Percentiles rank a stretch among this genome's conserved stretches.
Evolutionary conservation across 2,888 invertebrate genomes (phyloP).

Genomic region (Cephus nigrinus): DNA sequence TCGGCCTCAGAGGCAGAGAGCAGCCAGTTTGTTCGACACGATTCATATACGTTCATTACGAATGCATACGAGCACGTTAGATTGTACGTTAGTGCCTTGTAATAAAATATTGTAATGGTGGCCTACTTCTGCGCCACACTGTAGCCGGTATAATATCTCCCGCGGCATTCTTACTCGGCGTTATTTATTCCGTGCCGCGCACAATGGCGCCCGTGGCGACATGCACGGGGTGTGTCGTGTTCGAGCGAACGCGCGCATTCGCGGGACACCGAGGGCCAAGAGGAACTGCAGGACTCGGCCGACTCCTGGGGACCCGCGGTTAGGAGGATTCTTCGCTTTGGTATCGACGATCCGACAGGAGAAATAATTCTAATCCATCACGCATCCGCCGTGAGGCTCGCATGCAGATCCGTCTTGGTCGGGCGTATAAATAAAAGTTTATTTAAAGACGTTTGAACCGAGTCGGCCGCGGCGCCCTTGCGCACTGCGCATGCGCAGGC

Average conservation of each 20-base stretch:
- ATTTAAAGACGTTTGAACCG: conserved; percentile 56
- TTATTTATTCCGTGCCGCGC: conserved; percentile 56
- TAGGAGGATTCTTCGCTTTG: neutral
- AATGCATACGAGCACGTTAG: conserved; percentile 65
- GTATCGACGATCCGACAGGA: no score
- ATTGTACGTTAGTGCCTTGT: conserved; percentile 66
- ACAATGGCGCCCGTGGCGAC: conserved; percentile 45
- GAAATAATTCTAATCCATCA: conserved; percentile 48
- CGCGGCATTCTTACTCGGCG: conserved; percentile 62
- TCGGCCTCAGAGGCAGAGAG: neutral
- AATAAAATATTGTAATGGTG: conserved; percentile 60
- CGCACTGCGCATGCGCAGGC: no score
- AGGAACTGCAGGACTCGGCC: neutral
- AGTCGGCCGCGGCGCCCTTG: conserved; percentile 14
- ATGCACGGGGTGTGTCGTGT: conserved; percentile 2
- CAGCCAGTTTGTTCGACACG: conserved; percentile 51
- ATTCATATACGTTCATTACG: conserved; percentile 66
- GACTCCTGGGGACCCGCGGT: neutral
- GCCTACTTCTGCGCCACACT: conserved; percentile 53
- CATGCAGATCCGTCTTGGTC: conserved; percentile 59
- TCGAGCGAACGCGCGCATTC: neutral
- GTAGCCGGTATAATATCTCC: conserved; percentile 57
- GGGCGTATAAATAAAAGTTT: conserved; percentile 64
- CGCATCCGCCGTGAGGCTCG: conserved; percentile 54
- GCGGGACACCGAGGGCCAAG: neutral